Base-by-base conservation (phyloP, 2,113 vertebrate genomes). In the Corythoichthys haematopterus region DNA sequence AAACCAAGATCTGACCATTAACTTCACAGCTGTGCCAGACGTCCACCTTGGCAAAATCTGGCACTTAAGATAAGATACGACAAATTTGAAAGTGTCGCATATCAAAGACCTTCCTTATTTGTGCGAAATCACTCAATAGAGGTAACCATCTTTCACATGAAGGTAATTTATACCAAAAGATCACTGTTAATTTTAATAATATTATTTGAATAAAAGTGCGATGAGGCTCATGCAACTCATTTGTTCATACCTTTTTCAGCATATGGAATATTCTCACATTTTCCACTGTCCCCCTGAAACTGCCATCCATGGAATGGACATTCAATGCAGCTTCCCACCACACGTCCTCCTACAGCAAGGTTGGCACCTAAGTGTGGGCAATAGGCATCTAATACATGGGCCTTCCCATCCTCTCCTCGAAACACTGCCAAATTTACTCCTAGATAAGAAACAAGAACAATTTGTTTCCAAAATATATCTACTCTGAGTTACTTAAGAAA, bases 261-360 rank as follows among this genome's bases (percentile, higher is more conserved):
- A 4, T 92, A 90, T 0, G 91, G 92, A 55, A 94, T 89, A 56
- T 28, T 81, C 66, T 81, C 77, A 79, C 93, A 91, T 57, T 91
- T 93, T 1, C 93, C 93, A 0, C 93, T 90, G 1, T 85, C 69
- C 2, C 93, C 94, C 0, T 20, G 75, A 71, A 94, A 93, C 80
- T 83, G 89, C 93, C 94, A 95, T 58, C 94, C 92, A 0, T 94
- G 94, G 72, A 93, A 94, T 0, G 92, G 94, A 61, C 94, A 94
- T 52, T 95, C 90, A 0, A 94, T 86, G 69, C 94, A 94, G 45
- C 64, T 76, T 15, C 92, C 93, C 37, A 90, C 71, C 43, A 94
- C 90, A 0, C 62, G 79, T 15, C 94, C 93, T 0, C 93, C 92
- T 0, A 92, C 85, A 0, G 89, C 84, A 36, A 94, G 78, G 81